A percentile compares a stretch with the other conserved stretches of the same genome.
These are phyloP conservation scores for Triplophysa siluroides DNA, from an alignment of 2,113 vertebrate species.

Conservation along the genomic window DNA sequence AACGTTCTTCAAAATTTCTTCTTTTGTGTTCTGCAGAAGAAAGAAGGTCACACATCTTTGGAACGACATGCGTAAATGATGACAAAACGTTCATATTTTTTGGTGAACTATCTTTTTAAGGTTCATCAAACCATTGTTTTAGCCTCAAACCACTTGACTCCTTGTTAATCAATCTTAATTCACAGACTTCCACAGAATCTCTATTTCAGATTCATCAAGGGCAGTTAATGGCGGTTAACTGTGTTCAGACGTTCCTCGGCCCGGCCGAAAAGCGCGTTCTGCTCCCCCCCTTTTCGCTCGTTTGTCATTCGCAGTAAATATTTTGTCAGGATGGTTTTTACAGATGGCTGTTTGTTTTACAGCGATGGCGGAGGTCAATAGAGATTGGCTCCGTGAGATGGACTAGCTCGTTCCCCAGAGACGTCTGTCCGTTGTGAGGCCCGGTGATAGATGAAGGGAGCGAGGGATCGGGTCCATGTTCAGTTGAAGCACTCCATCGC, in stretches of 20 bases:
- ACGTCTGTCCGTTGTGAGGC: constrained; percentile 36
- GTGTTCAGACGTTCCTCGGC: constrained; percentile 19
- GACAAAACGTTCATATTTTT: background rate
- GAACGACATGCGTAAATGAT: too few species aligned
- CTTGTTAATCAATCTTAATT: background rate
- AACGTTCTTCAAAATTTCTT: too few species aligned
- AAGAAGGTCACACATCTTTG: too few species aligned
- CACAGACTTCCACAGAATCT: constrained; percentile 3
- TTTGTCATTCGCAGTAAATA: constrained; percentile 59
- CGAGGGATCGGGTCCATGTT: constrained; percentile 35
- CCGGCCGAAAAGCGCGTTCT: constrained; percentile 28
- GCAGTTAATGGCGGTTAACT: constrained; percentile 46
- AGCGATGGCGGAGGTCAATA: constrained; percentile 52
- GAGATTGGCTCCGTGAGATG: constrained; percentile 53
- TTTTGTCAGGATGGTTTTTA: constrained; percentile 61
- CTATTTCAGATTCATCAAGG: constrained; percentile 29
- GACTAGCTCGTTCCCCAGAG: constrained; percentile 37
- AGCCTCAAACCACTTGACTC: background rate
- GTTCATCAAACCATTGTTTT: background rate
- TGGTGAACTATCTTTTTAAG: background rate
- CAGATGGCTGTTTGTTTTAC: constrained; percentile 55
- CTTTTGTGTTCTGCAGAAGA: too few species aligned
- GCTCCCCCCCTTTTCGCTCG: background rate
- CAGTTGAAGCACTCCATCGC: constrained; percentile 13
- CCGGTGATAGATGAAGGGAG: constrained; percentile 38